phyloP scores from a whole-genome alignment of 2,797 vertebrate species.

The Scolopax bukidnonensis region DNA sequence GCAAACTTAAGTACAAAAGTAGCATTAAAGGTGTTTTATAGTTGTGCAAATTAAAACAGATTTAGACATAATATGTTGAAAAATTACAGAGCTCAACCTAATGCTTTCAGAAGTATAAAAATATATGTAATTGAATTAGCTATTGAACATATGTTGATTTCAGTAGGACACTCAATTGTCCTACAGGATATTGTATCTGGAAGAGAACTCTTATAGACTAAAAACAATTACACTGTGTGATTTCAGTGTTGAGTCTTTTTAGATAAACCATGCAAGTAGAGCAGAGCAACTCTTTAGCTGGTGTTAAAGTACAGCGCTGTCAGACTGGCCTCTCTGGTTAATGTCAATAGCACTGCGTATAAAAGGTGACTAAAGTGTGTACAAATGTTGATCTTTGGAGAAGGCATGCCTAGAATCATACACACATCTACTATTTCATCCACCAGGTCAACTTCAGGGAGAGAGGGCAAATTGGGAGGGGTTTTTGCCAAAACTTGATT shows the following conservation, averaged over 20 bases:
- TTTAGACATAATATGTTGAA: background rate
- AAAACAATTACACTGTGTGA: constrained; percentile 82
- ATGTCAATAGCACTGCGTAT: constrained; percentile 84
- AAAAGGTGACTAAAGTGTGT: constrained; percentile 85
- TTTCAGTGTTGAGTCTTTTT: constrained; percentile 72
- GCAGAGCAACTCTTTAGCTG: constrained; percentile 70
- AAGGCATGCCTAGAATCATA: constrained; percentile 84
- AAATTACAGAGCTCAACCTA: background rate
- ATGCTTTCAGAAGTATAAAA: background rate
- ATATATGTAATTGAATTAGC: background rate
- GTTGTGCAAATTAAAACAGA: background rate
- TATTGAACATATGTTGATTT: background rate
- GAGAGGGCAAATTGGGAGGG: constrained; percentile 69
- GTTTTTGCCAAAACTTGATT: constrained; percentile 69
- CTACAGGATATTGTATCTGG: constrained; percentile 62
- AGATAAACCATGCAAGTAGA: constrained; percentile 73
- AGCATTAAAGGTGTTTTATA: background rate
- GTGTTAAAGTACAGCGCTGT: constrained; percentile 77
- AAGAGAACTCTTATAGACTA: constrained; percentile 72
- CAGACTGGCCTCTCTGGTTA: constrained; percentile 81
- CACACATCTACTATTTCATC: constrained; percentile 84
- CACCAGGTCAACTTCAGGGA: constrained; percentile 76
- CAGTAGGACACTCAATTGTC: constrained; percentile 46
- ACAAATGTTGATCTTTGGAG: constrained; percentile 85
- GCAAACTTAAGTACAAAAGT: background rate